A percentile compares a stretch with the other conserved stretches of the same genome.
phyloP scores from a whole-genome alignment of 2,888 invertebrate species.

The Achlya flavicornis region DNA sequence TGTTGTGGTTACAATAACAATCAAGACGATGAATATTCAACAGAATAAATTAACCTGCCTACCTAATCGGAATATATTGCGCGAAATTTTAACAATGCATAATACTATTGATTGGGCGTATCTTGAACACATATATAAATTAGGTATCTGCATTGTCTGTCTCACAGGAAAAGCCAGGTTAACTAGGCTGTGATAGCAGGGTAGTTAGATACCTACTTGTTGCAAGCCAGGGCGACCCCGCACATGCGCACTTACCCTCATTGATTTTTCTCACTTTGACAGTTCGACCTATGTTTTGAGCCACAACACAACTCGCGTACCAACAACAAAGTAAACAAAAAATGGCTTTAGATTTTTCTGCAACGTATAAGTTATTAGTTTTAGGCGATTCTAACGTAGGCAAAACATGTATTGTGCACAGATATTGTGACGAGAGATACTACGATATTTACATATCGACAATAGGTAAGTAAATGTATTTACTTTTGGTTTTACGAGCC shows the following conservation, averaged over 20 bases:
- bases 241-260: constrained; percentile 75
- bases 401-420: constrained; percentile 94
- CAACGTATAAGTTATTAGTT: constrained; percentile 93
- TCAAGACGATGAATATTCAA: constrained; percentile 5
- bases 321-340: constrained; percentile 76
- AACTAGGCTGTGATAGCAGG: constrained; percentile 26
- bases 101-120: constrained; percentile 2
- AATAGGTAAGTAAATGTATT: constrained; percentile 88
- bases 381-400: constrained; percentile 95
- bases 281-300: constrained; percentile 77
- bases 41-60: neutral
- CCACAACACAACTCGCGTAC: constrained; percentile 66
- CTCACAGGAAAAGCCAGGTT: constrained; percentile 25
- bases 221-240: constrained; percentile 57
- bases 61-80: neutral
- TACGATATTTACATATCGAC: constrained; percentile 96
- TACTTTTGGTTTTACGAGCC: constrained; percentile 66
- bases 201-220: constrained; percentile 56
- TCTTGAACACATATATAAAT: neutral
- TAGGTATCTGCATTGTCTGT: neutral
- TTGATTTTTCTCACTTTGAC: constrained; percentile 82
- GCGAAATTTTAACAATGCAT: neutral
- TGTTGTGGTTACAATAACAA: constrained; percentile 10
- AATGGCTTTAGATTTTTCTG: constrained; percentile 94
- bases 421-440: constrained; percentile 95